These are phyloP conservation scores for Cynoglossus semilaevis DNA, from an alignment of 2,113 vertebrate species.

Conservation along the genomic window DNA sequence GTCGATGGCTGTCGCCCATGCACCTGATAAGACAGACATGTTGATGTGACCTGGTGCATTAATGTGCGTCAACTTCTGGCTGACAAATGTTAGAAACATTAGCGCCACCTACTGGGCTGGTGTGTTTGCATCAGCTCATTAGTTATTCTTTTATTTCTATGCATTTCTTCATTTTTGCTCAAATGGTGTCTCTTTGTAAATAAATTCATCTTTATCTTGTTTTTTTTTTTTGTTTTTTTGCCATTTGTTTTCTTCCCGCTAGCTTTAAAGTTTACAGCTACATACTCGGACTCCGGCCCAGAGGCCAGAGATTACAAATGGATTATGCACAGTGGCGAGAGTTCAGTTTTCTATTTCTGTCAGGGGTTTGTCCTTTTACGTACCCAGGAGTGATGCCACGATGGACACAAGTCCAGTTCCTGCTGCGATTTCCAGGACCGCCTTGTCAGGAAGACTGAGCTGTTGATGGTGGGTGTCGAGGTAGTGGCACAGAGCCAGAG, in stretches of 20 bases:
- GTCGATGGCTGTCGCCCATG: conserved; percentile 86
- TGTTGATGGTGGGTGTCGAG: conserved; percentile 82
- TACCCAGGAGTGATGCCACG: conserved; percentile 64
- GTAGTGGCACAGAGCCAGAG: conserved; percentile 82
- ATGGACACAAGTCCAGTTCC: conserved; percentile 82
- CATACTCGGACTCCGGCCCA: not conserved
- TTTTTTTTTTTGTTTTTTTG: too few species aligned
- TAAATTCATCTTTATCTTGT: not conserved
- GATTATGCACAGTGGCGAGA: not conserved
- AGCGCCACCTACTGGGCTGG: too few species aligned
- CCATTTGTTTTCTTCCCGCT: too few species aligned
- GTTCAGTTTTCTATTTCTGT: not conserved
- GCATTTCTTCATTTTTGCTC: too few species aligned
- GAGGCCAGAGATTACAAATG: not conserved
- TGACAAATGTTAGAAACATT: not conserved
- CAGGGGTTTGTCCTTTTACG: not conserved
- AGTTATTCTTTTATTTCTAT: too few species aligned
- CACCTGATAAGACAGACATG: conserved; percentile 82
- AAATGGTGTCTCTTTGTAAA: too few species aligned
- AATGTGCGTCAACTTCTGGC: too few species aligned
- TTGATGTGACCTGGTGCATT: too few species aligned
- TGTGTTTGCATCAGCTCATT: too few species aligned
- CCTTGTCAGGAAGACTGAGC: conserved; percentile 80
- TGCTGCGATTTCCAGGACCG: conserved; percentile 86
- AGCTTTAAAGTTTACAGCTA: too few species aligned